Conservation (phyloP, 1,140 invertebrate species). For the Thaumetopoea pityocampa region DNA sequence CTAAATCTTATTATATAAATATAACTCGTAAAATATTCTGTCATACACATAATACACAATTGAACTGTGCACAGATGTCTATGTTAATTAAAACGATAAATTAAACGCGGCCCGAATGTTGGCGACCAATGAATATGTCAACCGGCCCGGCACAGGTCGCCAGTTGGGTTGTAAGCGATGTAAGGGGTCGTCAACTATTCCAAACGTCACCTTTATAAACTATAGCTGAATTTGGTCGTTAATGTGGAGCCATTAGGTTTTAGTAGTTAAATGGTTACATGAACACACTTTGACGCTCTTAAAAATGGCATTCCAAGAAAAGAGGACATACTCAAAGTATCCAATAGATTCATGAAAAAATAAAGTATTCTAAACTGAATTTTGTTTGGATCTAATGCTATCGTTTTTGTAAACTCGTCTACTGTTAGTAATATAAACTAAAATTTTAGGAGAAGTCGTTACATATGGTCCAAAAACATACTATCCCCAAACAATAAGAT, state of each 20-base stretch:
- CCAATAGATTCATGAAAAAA: too few species aligned
- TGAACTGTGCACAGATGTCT: slow-evolving; percentile 27
- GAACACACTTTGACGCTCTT: too few species aligned
- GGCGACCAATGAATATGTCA: slow-evolving; percentile 60
- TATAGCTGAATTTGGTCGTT: slow-evolving; percentile 45
- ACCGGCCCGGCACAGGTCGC: slow-evolving; percentile 35
- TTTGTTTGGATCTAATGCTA: too few species aligned
- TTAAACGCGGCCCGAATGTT: slow-evolving; percentile 42
- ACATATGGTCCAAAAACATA: too few species aligned
- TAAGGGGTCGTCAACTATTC: slow-evolving; percentile 50
- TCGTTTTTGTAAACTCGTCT: too few species aligned
- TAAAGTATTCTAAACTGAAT: too few species aligned
- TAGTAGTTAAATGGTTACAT: slow-evolving; percentile 3
- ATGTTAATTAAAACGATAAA: slow-evolving; percentile 67
- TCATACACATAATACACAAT: slow-evolving; percentile 31
- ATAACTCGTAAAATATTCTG: not conserved
- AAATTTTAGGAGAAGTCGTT: too few species aligned
- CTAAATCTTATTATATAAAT: too few species aligned
- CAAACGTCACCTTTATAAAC: slow-evolving; percentile 34
- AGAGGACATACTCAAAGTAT: too few species aligned
- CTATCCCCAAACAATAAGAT: too few species aligned
- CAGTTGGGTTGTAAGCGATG: slow-evolving; percentile 23
- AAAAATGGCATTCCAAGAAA: too few species aligned
- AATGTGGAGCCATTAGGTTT: slow-evolving; percentile 35
- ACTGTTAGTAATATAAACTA: too few species aligned